Percentiles rank a stretch among this genome's conserved stretches.
These are phyloP conservation scores for Lepidurus packardi DNA, from an alignment of 1,140 invertebrate species.

Conservation along the genomic window DNA sequence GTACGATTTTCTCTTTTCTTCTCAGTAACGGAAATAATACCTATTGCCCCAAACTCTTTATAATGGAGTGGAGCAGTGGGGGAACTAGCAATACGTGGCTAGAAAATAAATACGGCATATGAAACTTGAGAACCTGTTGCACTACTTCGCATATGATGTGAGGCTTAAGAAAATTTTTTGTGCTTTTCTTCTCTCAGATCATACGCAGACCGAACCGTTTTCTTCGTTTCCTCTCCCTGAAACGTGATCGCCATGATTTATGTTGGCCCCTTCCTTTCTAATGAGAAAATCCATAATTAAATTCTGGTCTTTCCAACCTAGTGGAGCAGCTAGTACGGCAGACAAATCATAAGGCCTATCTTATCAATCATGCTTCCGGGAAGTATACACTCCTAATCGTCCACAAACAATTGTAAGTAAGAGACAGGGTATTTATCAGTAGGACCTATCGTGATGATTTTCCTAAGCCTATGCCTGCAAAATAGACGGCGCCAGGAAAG, in stretches of 20 bases:
- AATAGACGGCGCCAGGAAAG: too few relatives aligned
- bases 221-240: background rate
- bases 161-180: conserved; percentile 14
- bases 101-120: conserved; percentile 16
- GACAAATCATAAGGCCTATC: background rate
- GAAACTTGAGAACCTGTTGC: conserved; percentile 13
- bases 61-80: background rate
- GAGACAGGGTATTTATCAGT: background rate
- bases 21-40: background rate
- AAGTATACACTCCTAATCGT: background rate
- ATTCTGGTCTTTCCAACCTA: background rate
- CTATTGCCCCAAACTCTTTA: background rate
- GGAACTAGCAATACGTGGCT: background rate
- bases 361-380: background rate
- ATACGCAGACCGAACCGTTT: background rate
- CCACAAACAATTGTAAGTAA: background rate
- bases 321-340: background rate
- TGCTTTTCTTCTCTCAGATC: background rate
- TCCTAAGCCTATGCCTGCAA: background rate
- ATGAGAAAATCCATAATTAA: conserved; percentile 5
- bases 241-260: conserved; percentile 9
- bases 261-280: conserved; percentile 16
- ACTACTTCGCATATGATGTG: conserved; percentile 12
- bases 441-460: background rate
- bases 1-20: background rate